Evolutionary conservation across 2,888 invertebrate species (phyloP).

Genomic region (Cyclophora punctaria): DNA sequence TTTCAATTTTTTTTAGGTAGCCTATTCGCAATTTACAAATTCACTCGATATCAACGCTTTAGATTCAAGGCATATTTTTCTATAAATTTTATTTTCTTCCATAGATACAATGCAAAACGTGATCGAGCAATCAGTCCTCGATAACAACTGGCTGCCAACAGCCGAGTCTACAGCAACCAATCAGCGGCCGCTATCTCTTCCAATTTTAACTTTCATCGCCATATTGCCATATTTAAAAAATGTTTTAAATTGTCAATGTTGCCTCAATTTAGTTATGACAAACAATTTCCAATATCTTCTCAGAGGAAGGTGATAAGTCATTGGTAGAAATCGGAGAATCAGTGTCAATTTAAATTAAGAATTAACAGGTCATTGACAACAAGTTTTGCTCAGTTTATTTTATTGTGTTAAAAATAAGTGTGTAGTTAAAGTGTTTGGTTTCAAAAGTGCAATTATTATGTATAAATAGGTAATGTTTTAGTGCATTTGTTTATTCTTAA

Average conservation of each 20-base stretch:
- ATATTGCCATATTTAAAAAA: slow-evolving; percentile 40
- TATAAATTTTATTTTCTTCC: slow-evolving; percentile 14
- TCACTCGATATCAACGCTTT: too few relatives aligned
- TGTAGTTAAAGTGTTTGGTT: too few relatives aligned
- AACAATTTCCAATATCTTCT: slow-evolving; percentile 24
- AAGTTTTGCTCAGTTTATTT: too few relatives aligned
- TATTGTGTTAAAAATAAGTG: too few relatives aligned
- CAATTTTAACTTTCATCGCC: slow-evolving; percentile 36
- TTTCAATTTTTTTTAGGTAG: too few relatives aligned
- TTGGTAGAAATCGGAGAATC: slow-evolving; percentile 14
- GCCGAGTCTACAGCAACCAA: slow-evolving; percentile 55
- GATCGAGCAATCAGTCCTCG: slow-evolving; percentile 69
- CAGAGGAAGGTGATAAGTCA: slow-evolving; percentile 57
- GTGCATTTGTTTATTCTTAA: too few relatives aligned
- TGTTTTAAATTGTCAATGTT: slow-evolving; percentile 2
- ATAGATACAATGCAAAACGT: slow-evolving; percentile 70
- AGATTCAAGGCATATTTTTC: not conserved
- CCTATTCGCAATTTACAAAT: too few relatives aligned
- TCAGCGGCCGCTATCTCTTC: slow-evolving; percentile 38
- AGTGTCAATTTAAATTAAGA: slow-evolving; percentile 31
- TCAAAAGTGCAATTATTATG: too few relatives aligned
- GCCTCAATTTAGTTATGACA: slow-evolving; percentile 18
- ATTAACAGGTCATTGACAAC: too few relatives aligned
- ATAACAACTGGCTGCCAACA: slow-evolving; percentile 70
- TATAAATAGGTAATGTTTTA: too few relatives aligned